These are phyloP conservation scores for Brachionus asplanchnoidis DNA, from an alignment of 1,140 invertebrate genomes.

Conservation along the genomic window DNA sequence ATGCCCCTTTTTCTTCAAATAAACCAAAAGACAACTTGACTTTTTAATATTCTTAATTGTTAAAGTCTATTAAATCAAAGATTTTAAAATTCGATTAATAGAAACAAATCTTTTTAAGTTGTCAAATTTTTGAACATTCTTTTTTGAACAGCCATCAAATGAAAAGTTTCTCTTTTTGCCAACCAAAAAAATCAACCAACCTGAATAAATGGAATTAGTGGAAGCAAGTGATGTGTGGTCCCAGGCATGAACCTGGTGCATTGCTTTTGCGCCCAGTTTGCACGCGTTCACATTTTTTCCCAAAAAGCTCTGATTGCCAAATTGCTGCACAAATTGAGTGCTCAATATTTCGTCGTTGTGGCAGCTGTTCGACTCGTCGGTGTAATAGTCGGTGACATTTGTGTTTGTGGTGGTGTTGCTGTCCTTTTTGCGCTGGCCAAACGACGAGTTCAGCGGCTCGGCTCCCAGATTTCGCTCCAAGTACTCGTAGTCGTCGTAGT, in stretches of 20 bases:
- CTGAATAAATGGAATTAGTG: conserved; percentile 36
- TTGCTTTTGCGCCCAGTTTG: neutral
- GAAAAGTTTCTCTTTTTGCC: neutral
- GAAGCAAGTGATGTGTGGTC: conserved; percentile 22
- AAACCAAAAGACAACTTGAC: too few relatives aligned
- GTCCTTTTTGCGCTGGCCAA: neutral
- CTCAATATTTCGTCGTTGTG: neutral
- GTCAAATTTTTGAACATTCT: neutral
- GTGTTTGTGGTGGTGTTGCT: neutral
- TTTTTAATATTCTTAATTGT: too few relatives aligned
- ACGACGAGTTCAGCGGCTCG: conserved; percentile 1
- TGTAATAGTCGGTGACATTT: conserved; percentile 31
- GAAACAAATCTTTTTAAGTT: neutral
- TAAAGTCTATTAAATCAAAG: too few relatives aligned
- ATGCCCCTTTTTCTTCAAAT: too few relatives aligned
- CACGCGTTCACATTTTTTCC: neutral
- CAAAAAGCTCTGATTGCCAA: neutral
- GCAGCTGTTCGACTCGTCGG: conserved; percentile 37
- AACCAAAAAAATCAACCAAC: neutral
- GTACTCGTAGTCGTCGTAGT: conserved; percentile 40
- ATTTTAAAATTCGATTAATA: too few relatives aligned
- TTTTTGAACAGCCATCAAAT: neutral
- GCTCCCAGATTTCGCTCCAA: conserved; percentile 38
- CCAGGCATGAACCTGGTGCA: neutral
- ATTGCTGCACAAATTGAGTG: conserved; percentile 2